Evolutionary conservation across 2,888 invertebrate genomes (phyloP), one percentile per base, ranked within the genome.

Genomic region (Philereme transversata): DNA sequence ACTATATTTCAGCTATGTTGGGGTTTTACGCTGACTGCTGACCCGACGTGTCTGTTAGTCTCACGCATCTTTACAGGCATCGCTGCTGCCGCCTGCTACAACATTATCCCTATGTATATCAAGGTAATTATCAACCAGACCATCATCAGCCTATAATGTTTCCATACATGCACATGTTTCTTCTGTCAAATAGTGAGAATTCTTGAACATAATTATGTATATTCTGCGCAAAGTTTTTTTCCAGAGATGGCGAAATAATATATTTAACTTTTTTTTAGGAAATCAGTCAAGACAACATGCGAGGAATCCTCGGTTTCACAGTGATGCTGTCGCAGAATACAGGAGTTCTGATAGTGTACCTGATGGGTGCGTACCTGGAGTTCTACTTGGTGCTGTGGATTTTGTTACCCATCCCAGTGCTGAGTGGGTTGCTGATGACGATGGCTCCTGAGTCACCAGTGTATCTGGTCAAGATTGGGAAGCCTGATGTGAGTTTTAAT

Each of bases 401-500:
- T 0, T 71, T 76, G 4, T 47, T 81, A 3, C 65, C 64, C n/a
- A 10, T 84, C 4, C 78, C 83, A 0, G 44, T 82, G 3, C 2
- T 82, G 5, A 75, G 74, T 4, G 63, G 76, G 1, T 22, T 78
- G 0, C 35, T 79, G 9, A 76, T 86, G 64, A 11, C 81, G 33
- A 76, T 71, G 48, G 81, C 81, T 36, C 88, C 89, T 4, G 88
- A 88, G 58, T 85, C 88, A 0, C 89, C 89, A 6, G 76, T 81
- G 4, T 87, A 74, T 60, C 68, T 87, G 43, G 73, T 88, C 3
- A 86, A 86, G 46, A 69, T 69, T n/a, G 83, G 82, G 3, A 78
- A 79, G 50, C 62, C 67, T 48, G 73, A 83, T 41, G 87, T 88
- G 64, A 76, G 77, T 54, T 44, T 36, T 36, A 10, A 9, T 51